phyloP scores from a whole-genome alignment of 2,797 vertebrate genomes.

The Enteromius anoplus region DNA sequence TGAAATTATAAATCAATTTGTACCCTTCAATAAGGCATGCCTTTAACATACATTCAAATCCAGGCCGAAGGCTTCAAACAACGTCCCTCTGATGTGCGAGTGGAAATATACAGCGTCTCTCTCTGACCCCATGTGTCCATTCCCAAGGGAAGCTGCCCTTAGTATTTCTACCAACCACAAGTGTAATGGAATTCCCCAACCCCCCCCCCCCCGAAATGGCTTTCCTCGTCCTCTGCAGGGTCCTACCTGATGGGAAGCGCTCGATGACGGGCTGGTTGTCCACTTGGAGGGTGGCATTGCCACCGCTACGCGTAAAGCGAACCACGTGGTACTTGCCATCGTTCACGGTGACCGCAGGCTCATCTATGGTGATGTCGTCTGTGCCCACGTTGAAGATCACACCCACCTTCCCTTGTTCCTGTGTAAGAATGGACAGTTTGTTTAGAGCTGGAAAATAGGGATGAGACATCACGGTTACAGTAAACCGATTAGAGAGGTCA shows the following conservation, averaged over 20 bases:
- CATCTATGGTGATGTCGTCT: conserved; percentile 92
- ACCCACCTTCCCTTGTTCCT: conserved; percentile 92
- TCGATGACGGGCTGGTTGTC: conserved; percentile 95
- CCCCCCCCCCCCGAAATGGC: neutral
- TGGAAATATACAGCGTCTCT: conserved; percentile 58
- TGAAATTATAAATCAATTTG: conserved; percentile 64
- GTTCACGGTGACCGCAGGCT: conserved; percentile 88
- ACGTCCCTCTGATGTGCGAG: conserved; percentile 50
- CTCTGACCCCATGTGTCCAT: conserved; percentile 34
- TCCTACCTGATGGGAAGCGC: conserved; percentile 93
- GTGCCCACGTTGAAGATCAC: conserved; percentile 96
- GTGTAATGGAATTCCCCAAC: conserved; percentile 27
- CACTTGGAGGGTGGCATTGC: conserved; percentile 95
- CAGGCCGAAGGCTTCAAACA: conserved; percentile 62
- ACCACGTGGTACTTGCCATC: conserved; percentile 97
- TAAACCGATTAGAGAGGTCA: neutral
- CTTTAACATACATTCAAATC: conserved; percentile 55
- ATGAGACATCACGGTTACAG: neutral
- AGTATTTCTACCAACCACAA: conserved; percentile 39
- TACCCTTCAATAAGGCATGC: conserved; percentile 57
- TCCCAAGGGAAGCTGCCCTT: conserved; percentile 28
- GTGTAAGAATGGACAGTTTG: conserved; percentile 49
- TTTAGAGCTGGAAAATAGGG: neutral
- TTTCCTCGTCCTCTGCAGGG: conserved; percentile 25
- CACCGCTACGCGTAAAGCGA: conserved; percentile 93